Base-by-base conservation (phyloP, 92 coral and sea anemone species). In the Phenganax subtilis region DNA sequence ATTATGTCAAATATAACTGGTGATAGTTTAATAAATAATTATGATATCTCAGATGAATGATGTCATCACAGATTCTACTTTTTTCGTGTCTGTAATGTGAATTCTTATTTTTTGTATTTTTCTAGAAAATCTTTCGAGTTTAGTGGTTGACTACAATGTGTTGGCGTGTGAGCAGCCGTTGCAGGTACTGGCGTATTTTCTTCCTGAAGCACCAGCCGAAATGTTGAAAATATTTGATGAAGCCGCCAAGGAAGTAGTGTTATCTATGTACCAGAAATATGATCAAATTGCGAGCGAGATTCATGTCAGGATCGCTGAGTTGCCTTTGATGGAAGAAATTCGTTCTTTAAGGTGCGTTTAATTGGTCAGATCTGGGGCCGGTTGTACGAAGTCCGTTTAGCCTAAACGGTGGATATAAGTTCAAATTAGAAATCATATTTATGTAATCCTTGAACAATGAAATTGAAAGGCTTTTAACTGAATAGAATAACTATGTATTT, bases 151-250 rank as follows among this genome's bases (percentile, higher is more conserved):
- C 77, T 94, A 94, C 84, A 94, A 94, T 85, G 86, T 94, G 29
- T 88, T 94, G 75, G 98, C 98, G 11, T 92, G 92, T 87, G 98
- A 94, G 71, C 98, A 94, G 66, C 98, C 90, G 25, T 29, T 79
- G 17, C 83, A 79, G 56, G 98, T 94, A 2, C 75, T 94, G 80
- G 98, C 98, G 1, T 94, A 94, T 64, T 94, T 94, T 86, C 88
- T 94, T 20, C 98, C 98, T n/a, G 98, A 94, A 79, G 98, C 98
- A 0, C 98, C 98, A 28, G 86, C 98, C 14, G 98, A 94, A 74
- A 93, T 94, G 89, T 81, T 94, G 74, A 90, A 92, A 66, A 94
- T 92, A 12, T 92, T 94, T 83, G 98, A 94, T 31, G 98, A 94
- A 97, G 96, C 97, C 8, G 98, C 98, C 25, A 94, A 94, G 70